These are phyloP conservation scores for Mesocricetus auratus DNA, from an alignment of 2,113 vertebrate genomes.

Conservation along the genomic window DNA sequence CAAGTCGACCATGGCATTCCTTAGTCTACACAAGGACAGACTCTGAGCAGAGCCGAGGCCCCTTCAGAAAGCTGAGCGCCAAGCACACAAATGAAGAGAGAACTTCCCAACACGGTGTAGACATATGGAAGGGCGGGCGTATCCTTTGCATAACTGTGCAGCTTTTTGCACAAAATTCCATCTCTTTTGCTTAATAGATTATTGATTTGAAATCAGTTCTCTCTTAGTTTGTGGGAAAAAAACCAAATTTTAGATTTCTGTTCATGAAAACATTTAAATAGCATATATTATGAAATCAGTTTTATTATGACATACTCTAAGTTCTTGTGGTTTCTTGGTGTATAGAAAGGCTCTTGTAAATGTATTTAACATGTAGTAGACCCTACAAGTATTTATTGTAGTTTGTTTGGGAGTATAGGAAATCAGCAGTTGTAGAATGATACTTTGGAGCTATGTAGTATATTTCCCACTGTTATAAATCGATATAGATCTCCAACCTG, in stretches of 20 bases:
- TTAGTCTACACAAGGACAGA: not conserved
- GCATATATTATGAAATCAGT: slow-evolving; percentile 29
- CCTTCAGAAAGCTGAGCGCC: not conserved
- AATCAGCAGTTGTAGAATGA: slow-evolving; percentile 66
- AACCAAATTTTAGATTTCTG: slow-evolving; percentile 20
- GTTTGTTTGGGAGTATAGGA: slow-evolving; percentile 30
- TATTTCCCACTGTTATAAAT: slow-evolving; percentile 73
- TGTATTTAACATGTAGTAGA: not conserved
- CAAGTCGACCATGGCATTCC: not conserved
- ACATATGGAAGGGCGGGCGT: not conserved
- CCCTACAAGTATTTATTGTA: slow-evolving; percentile 57
- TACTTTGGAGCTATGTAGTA: slow-evolving; percentile 3
- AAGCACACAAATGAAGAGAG: not conserved
- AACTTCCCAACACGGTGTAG: not conserved
- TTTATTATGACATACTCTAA: slow-evolving; percentile 51
- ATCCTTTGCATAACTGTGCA: not conserved
- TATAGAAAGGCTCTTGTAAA: slow-evolving; percentile 35
- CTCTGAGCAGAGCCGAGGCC: not conserved
- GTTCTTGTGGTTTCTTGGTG: slow-evolving; percentile 41
- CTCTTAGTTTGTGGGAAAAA: slow-evolving; percentile 24
- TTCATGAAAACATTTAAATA: slow-evolving; percentile 52
- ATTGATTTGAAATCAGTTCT: slow-evolving; percentile 46
- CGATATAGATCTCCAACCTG: slow-evolving; percentile 72
- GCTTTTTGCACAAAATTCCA: not conserved
- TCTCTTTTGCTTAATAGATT: slow-evolving; percentile 28